Evolutionary conservation across 1,140 invertebrate genomes (phyloP).

Genomic region (Drosophila triauraria): DNA sequence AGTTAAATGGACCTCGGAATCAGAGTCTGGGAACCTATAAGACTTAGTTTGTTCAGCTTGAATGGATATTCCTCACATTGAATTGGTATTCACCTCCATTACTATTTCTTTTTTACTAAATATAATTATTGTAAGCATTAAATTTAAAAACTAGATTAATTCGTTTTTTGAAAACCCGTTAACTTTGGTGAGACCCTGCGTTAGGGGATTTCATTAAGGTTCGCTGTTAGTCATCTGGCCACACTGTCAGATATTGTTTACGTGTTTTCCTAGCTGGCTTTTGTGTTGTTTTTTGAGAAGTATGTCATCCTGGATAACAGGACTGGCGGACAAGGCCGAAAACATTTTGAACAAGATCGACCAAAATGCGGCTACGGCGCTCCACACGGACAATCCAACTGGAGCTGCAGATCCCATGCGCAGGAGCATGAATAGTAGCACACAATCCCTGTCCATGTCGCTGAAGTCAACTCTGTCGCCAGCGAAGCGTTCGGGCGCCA

Average conservation of each 20-base stretch:
- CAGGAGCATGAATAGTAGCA: constrained; percentile 63
- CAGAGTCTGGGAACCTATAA: no score
- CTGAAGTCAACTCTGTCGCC: constrained; percentile 57
- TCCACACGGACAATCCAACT: constrained; percentile 48
- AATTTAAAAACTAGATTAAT: not conserved
- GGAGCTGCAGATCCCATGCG: constrained; percentile 51
- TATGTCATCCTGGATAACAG: constrained; percentile 90
- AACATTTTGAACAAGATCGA: constrained; percentile 94
- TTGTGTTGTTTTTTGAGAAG: constrained; percentile 62
- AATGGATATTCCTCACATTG: no score
- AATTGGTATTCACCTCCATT: no score
- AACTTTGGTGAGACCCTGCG: not conserved
- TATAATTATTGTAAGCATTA: not conserved
- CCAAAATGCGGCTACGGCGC: constrained; percentile 92
- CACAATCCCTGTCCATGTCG: constrained; percentile 52
- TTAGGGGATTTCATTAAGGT: not conserved
- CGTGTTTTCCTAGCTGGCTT: constrained; percentile 20
- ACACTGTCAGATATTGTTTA: constrained; percentile 34
- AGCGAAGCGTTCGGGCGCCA: constrained; percentile 38
- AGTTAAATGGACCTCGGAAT: not conserved
- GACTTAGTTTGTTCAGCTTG: no score
- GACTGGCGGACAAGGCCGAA: constrained; percentile 93
- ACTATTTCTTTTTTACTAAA: not conserved
- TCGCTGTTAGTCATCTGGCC: not conserved
- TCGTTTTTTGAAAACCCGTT: constrained; percentile 9